Base-by-base conservation (phyloP, 2,797 vertebrate species). In the Sebastes elongatus region DNA sequence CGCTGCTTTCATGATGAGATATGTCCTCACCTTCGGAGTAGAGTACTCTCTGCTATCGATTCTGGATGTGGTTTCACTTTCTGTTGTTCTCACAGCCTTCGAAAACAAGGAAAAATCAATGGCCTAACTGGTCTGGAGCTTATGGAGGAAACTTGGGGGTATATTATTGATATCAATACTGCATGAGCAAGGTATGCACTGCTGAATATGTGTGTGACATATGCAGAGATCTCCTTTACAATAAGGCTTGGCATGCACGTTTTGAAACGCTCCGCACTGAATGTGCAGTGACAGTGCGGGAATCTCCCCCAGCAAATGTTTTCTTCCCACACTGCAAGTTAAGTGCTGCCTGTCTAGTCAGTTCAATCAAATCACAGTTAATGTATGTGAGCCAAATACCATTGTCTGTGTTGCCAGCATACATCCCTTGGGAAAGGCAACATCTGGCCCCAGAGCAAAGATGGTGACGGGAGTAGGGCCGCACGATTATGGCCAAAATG, bases 31-130 rank as follows among this genome's bases (percentile, higher is more conserved):
- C 75, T 87, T 78, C 65, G 11, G 73, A 82, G 60, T 80, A 76
- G 80, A 89, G 88, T 87, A 86, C 83, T 88, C 84, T 14, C 84
- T 14, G 13, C 25, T 86, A 94, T 94, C 82, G 93, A 94, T 95
- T 93, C 59, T 81, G 76, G 79, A 81, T 86, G 82, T 73, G 75
- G 83, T 90, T 92, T 93, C 86, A 85, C 83, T 84, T 86, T 90
- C 70, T 87, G 74, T 87, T 86, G 73, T 86, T 88, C 77, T 90
- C 68, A 70, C 74, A 42, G 74, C 63, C 69, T 74, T 68, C 18
- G 55, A 81, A 90, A 89, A 89, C 74, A 80, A 79, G 82, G 76
- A 85, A 78, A 85, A 88, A 91, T 91, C 90, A 86, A 93, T 94
- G 27, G 10, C 49, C 64, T 52, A 69, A 69, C 52, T 77, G 22